Percentiles rank a stretch among this genome's conserved stretches.
These are phyloP conservation scores for Ophion ventricosus DNA, from an alignment of 2,888 invertebrate species.

Conservation along the genomic window DNA sequence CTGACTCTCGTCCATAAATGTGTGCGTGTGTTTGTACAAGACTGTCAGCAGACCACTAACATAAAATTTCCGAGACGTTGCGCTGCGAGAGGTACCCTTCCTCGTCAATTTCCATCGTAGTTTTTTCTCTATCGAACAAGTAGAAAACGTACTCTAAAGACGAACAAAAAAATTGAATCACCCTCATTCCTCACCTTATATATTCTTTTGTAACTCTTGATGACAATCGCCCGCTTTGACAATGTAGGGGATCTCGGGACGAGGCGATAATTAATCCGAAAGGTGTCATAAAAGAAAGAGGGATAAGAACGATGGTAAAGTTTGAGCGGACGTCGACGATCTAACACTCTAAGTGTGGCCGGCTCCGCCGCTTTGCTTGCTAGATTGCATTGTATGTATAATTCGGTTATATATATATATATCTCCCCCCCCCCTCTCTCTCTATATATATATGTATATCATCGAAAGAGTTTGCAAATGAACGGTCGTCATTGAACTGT, in stretches of 20 bases:
- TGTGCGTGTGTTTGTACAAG: not conserved
- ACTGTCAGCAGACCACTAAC: not conserved
- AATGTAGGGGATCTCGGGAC: not conserved
- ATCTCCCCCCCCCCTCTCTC: not conserved
- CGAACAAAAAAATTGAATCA: conserved; percentile 34
- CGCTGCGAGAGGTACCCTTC: not conserved
- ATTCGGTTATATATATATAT: not conserved
- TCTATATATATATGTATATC: conserved; percentile 11
- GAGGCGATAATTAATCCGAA: conserved; percentile 48
- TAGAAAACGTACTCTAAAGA: not conserved
- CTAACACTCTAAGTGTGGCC: not conserved
- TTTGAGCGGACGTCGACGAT: conserved; percentile 8
- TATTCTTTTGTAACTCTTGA: conserved; percentile 3
- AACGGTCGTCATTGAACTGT: not conserved
- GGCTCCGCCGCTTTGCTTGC: not conserved
- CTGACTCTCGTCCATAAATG: conserved; percentile 7
- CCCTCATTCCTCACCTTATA: conserved; percentile 14
- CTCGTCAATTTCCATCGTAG: conserved; percentile 40
- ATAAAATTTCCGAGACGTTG: conserved; percentile 30
- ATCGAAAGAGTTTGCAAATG: conserved; percentile 7
- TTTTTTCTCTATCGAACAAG: conserved; percentile 14
- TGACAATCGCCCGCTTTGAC: conserved; percentile 2
- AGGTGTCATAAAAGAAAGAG: conserved; percentile 30
- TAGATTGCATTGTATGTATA: not conserved
- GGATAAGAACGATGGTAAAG: conserved; percentile 38